Evolutionary conservation across 2,797 vertebrate genomes (phyloP), one percentile per base, ranked within the genome.

Genomic region (Anniella stebbinsi): DNA sequence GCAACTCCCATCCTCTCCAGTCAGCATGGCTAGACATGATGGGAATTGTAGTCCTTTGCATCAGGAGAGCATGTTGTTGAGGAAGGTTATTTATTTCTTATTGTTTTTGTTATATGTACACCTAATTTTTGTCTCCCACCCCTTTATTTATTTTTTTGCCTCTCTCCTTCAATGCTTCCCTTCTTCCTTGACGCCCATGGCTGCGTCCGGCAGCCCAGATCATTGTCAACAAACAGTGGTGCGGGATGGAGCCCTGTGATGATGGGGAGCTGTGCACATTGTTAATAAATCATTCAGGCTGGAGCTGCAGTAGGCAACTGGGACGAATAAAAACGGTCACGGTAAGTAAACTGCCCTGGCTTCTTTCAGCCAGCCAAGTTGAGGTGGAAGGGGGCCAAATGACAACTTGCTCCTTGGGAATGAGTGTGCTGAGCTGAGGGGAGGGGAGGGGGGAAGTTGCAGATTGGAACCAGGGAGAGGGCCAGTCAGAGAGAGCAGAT

Each of bases 301-400:
- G 98, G 98, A 98, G 98, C 96, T 98, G 98, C 96, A 98, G 97
- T 96, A 97, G 96, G 94, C 97, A 97, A 95, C 97, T 98, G 10
- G 98, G 98, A 70, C 97, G 97, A 95, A 98, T 98, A 97, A 98
- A 98, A 97, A 98, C 98, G 13, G 97, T 98, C 94, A 98, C 98
- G 96, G 98, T 98, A 97, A 97, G 97, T 84, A 84, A 87, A 38
- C 41, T 25, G 54, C 57, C 41, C 57, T 60, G 72, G n/a, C 57
- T 73, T 86, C 57, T 75, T 45, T 70, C 13, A 66, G 30, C 78
- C 60, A 45, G 23, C 13, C 25, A 75, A n/a, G 13, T 4, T n/a
- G 70, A 45, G 87, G 11, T 21, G 36, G 69, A 41, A 86, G 38
- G 15, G 48, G 63, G 10, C 28, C 6, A 23, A 23, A 21, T 4